phyloP scores from a whole-genome alignment of 2,888 invertebrate species.

The Chydorus sphaericus region DNA sequence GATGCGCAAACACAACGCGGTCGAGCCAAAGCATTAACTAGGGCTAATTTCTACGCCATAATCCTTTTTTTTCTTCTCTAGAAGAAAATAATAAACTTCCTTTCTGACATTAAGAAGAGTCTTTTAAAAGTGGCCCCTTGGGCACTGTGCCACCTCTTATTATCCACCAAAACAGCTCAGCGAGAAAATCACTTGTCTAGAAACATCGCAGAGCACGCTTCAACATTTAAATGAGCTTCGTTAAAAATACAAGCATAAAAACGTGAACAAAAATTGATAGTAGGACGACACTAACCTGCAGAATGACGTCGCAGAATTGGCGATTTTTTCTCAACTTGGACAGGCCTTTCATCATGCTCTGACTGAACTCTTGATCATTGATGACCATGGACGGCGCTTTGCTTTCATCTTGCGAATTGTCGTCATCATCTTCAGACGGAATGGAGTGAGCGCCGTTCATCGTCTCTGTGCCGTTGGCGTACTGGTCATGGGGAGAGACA shows the following conservation, averaged over 20 bases:
- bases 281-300: slow-evolving; percentile 49
- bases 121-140: not conserved
- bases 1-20: no score
- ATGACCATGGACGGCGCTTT: not conserved
- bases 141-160: not conserved
- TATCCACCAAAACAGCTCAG: no score
- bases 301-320: slow-evolving; percentile 71
- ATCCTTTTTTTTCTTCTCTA: not conserved
- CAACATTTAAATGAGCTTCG: not conserved
- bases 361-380: slow-evolving; percentile 39
- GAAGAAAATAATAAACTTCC: not conserved
- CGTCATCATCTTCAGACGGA: not conserved
- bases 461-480: not conserved
- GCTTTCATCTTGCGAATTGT: slow-evolving; percentile 1
- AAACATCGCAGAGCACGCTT: not conserved
- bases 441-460: slow-evolving; percentile 7
- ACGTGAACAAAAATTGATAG: slow-evolving; percentile 7
- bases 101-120: not conserved
- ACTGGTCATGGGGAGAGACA: not conserved
- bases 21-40: no score
- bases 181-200: no score
- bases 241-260: not conserved
- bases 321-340: slow-evolving; percentile 67
- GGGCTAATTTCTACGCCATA: no score
- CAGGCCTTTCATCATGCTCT: slow-evolving; percentile 46